Evolutionary conservation across 2,113 vertebrate genomes (phyloP).

Genomic region (Rostratula benghalensis): DNA sequence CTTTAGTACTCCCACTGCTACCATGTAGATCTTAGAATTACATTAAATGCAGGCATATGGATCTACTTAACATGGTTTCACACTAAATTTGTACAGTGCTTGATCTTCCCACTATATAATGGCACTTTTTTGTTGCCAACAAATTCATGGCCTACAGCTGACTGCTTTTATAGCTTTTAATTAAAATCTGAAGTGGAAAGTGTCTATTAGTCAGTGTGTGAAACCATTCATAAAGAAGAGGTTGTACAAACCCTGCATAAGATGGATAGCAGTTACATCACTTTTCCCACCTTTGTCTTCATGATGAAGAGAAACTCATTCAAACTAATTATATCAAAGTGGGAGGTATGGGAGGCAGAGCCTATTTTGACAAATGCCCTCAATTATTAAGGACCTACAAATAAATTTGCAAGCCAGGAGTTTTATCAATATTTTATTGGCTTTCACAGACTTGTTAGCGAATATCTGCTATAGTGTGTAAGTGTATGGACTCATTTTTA

Average conservation of each 20-base stretch:
- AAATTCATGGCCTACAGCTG: constrained; percentile 75
- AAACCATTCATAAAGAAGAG: constrained; percentile 65
- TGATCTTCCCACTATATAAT: constrained; percentile 73
- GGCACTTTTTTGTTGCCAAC: constrained; percentile 65
- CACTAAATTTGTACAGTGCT: constrained; percentile 70
- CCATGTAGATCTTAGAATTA: constrained; percentile 14
- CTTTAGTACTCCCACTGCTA: background rate
- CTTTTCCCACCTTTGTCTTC: constrained; percentile 69
- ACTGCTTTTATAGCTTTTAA: constrained; percentile 81
- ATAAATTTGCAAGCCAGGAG: constrained; percentile 34
- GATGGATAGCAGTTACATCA: constrained; percentile 66
- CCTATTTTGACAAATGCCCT: constrained; percentile 50
- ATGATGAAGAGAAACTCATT: constrained; percentile 54
- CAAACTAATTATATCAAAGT: constrained; percentile 66
- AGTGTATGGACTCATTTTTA: background rate
- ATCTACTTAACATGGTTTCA: constrained; percentile 72
- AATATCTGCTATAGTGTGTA: background rate
- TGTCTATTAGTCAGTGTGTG: constrained; percentile 72
- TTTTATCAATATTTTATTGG: constrained; percentile 36
- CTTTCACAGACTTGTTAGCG: background rate
- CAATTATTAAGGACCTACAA: constrained; percentile 22
- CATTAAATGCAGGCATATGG: constrained; percentile 55
- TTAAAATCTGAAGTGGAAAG: constrained; percentile 78
- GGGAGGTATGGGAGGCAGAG: constrained; percentile 57
- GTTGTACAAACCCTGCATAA: constrained; percentile 61